These are phyloP conservation scores for Perognathus longimembris DNA, from an alignment of 2,113 vertebrate genomes.

Conservation along the genomic window DNA sequence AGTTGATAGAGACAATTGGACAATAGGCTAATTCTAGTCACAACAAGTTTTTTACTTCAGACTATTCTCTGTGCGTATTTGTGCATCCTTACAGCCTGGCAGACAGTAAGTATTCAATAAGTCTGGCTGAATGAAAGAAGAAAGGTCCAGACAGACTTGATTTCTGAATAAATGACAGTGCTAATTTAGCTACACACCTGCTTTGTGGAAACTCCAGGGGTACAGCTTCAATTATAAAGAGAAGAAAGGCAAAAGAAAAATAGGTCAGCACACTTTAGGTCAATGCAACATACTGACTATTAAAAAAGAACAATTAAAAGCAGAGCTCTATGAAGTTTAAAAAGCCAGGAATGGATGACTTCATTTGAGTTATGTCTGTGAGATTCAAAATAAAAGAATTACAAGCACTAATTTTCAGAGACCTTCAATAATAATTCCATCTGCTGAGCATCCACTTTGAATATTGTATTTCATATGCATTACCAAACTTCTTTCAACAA, in stretches of 20 bases:
- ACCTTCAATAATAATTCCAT: not conserved
- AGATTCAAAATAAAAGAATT: slow-evolving; percentile 36
- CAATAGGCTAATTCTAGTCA: not conserved
- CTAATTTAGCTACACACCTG: not conserved
- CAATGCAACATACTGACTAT: not conserved
- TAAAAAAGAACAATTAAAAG: not conserved
- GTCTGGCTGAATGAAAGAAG: not conserved
- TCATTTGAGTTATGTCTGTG: slow-evolving; percentile 3
- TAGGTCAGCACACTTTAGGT: not conserved
- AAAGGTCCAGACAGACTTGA: not conserved
- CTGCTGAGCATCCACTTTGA: not conserved
- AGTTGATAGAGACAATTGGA: not conserved
- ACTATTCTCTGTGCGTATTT: not conserved
- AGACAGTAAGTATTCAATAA: not conserved
- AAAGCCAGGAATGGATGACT: not conserved
- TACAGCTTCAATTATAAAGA: not conserved
- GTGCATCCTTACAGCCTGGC: not conserved
- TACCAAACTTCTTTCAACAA: not conserved
- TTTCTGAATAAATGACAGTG: slow-evolving; percentile 16
- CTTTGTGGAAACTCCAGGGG: slow-evolving; percentile 22
- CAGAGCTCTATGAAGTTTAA: not conserved
- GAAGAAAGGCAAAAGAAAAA: not conserved
- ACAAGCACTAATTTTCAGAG: slow-evolving; percentile 11
- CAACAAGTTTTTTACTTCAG: not conserved
- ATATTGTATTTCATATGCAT: not conserved